Evolutionary conservation across 2,797 vertebrate species (phyloP).

Genomic region (Pantherophis alleghaniensis): DNA sequence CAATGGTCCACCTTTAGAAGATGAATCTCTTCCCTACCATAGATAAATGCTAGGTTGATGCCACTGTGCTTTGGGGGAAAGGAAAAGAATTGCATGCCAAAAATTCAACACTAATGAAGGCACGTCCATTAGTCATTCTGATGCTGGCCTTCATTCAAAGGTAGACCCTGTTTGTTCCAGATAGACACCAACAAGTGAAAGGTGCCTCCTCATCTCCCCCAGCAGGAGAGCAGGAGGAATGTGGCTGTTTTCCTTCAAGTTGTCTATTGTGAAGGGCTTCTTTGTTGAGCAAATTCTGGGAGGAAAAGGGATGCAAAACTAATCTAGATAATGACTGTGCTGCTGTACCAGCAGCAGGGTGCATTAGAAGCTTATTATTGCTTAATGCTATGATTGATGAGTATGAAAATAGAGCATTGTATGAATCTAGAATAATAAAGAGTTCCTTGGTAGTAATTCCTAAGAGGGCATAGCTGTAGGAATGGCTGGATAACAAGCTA

Average conservation of each 20-base stretch:
- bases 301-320: slow-evolving; percentile 1
- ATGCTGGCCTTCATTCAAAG: neutral
- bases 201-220: neutral
- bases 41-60: neutral
- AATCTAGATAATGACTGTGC: slow-evolving; percentile 24
- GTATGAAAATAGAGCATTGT: slow-evolving; percentile 18
- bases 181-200: neutral
- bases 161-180: neutral
- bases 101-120: neutral
- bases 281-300: slow-evolving; percentile 14
- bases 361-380: slow-evolving; percentile 34
- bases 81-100: neutral
- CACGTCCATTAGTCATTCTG: neutral
- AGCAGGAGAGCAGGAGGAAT: neutral
- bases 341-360: slow-evolving; percentile 7
- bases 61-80: neutral
- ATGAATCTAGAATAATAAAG: slow-evolving; percentile 24
- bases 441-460: slow-evolving; percentile 9
- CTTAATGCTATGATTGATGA: slow-evolving; percentile 35
- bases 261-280: neutral
- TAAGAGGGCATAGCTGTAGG: neutral
- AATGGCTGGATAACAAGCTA: neutral
- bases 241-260: neutral
- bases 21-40: neutral
- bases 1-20: neutral